Base-by-base conservation (phyloP, 2,113 vertebrate species). In the Thalassoma bifasciatum region DNA sequence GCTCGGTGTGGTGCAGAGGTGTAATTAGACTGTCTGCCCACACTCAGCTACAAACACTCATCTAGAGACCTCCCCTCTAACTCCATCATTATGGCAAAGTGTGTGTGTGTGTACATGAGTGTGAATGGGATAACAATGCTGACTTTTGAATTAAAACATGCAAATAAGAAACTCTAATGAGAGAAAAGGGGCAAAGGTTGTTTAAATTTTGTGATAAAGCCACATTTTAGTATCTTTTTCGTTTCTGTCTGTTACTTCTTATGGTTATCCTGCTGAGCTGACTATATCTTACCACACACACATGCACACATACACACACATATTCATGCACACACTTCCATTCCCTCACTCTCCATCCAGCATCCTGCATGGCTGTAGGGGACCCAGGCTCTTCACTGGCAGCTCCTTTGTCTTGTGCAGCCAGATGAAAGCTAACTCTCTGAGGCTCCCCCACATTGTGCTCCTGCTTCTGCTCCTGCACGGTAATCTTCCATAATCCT, bases 401-500 rank as follows among this genome's bases (percentile, higher is more conserved):
- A 90, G 86, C 81, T 90, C 81, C 66, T 92, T 86, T 86, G 91
- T 91, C 79, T 82, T 82, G 65, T 75, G 71, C 9, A 68, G 60
- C 72, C 77, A 84, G 88, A 91, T 87, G 85, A 91, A 92, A 90
- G 85, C 83, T 30, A 79, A 81, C 68, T 69, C 79, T 68, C 23
- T 70, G 70, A 60, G 59, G 63, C 83, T 74, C 79, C 58, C 72
- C 79, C 86, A 85, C 89, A 88, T n/a, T 19, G 21, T 53, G 51
- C 49, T 91, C 85, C 86, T 89, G 86, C 79, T 82, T 50, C 81
- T 79, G 85, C 75, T 86, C 40, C 90, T 77, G 79, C 84, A 66
- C 65, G 5, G 75, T 91, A 92, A 92, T 91, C 88, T 86, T 79
- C 79, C 75, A 86, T 91, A 93, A 91, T 92, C 88, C 86, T 81